Base-by-base conservation (phyloP, 37 sponge, comb jelly and placozoan species). In the Aplysina aerophoba region DNA sequence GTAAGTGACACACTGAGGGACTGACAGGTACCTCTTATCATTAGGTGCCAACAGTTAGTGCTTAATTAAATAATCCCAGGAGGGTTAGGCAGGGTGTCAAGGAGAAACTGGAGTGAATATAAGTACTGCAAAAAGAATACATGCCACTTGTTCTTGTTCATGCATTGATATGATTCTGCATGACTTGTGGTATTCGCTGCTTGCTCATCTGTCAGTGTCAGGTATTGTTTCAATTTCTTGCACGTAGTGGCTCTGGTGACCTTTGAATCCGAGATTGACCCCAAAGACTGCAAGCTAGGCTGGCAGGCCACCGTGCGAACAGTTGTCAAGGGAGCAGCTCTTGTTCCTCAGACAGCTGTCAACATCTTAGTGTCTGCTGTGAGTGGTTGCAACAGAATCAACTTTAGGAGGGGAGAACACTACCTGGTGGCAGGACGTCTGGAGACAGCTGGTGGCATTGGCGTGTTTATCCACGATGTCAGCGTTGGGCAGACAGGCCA, bases 1-100 rank as follows among this genome's bases (percentile, higher is more conserved):
- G 50, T 44, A 8, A 44, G 50, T 44, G 50, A 44, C 50, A 28
- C 58, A 68, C 12, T 74, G 82, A 81, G 71, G 74, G 22, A 86
- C n/a, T n/a, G n/a, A n/a, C n/a, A n/a, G n/a, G n/a, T n/a, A n/a
- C n/a, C n/a, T n/a, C n/a, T n/a, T n/a, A n/a, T n/a, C n/a, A n/a
- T n/a, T n/a, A n/a, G n/a, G n/a, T n/a, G n/a, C n/a, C n/a, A n/a
- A n/a, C n/a, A n/a, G n/a, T n/a, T n/a, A n/a, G n/a, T n/a, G n/a
- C n/a, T n/a, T n/a, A n/a, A n/a, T n/a, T n/a, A n/a, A n/a, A n/a
- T n/a, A n/a, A n/a, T n/a, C n/a, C n/a, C n/a, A n/a, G n/a, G n/a
- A n/a, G n/a, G n/a, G n/a, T n/a, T n/a, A n/a, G n/a, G n/a, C n/a
- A n/a, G n/a, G n/a, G n/a, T n/a, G n/a, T n/a, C n/a, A n/a, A n/a